Percentiles rank a stretch among this genome's conserved stretches.
phyloP scores from a whole-genome alignment of 2,113 vertebrate genomes.

The Phalacrocorax carbo region DNA sequence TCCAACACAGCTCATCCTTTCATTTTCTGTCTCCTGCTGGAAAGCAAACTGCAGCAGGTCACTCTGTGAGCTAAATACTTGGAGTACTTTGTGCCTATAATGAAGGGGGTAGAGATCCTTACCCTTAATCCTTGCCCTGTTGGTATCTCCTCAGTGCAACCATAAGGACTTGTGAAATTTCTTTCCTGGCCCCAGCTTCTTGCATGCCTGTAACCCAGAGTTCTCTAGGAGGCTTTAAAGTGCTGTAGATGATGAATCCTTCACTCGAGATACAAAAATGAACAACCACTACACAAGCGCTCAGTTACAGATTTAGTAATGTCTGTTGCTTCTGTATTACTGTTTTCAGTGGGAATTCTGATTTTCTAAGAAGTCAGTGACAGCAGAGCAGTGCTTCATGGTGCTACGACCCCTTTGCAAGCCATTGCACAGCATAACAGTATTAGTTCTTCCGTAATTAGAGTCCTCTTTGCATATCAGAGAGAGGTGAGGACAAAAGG shows the following conservation, averaged over 20 bases:
- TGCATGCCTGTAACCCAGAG: background rate
- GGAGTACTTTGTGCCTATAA: background rate
- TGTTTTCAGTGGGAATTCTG: background rate
- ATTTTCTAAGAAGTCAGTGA: background rate
- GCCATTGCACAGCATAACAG: background rate
- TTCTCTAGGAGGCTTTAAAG: background rate
- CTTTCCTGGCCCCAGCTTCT: background rate
- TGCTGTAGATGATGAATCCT: background rate
- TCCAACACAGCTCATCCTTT: background rate
- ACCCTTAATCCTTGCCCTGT: background rate
- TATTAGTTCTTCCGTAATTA: background rate
- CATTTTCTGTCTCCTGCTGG: background rate
- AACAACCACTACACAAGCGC: background rate
- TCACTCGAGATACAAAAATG: background rate
- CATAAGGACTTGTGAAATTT: background rate
- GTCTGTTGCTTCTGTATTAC: background rate
- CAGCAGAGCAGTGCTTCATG: background rate
- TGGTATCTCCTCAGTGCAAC: background rate
- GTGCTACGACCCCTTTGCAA: background rate
- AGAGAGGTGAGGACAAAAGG: constrained; percentile 39
- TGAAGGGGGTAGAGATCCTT: background rate
- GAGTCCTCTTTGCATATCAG: background rate
- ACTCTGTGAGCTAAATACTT: background rate
- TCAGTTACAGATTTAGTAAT: background rate
- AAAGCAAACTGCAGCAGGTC: background rate